Evolutionary conservation across 2,113 vertebrate species (phyloP), one percentile per base, ranked within the genome.

Genomic region (Myrmophylax atrothorax): DNA sequence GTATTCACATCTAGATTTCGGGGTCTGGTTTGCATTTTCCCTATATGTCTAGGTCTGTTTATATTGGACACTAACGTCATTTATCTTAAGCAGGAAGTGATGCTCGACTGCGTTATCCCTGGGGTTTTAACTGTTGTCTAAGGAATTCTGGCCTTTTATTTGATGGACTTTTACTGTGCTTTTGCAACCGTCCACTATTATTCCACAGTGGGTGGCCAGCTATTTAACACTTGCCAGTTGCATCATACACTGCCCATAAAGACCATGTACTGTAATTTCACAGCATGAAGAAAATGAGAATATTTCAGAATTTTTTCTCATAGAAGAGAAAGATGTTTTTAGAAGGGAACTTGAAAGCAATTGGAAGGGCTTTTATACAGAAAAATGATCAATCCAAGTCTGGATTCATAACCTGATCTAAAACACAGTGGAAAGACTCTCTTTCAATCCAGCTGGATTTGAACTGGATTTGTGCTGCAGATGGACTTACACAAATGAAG

Each of bases 81-180:
- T 96, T 93, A 70, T 97, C 96, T 96, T 91, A 95, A 96, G 89
- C 84, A 98, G 97, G 96, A 98, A 98, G 96, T 97, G 95, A 97
- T 97, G 66, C 93, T 96, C 59, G 96, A 97, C 96, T 98, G 96
- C 93, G 93, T 96, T 96, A 94, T 97, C 83, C 95, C 83, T 95
- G 90, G 91, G 96, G 94, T 97, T 96, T 97, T 94, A 91, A 93
- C 94, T 82, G 87, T 92, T 96, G 93, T 96, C 87, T 95, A 62
- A 96, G 90, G 96, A 97, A 97, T 97, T 93, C 90, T 96, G 87
- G 67, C 79, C 87, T 69, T 97, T 94, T 92, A 86, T 96, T 97
- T 89, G 81, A 96, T 96, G 74, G 86, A 95, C 81, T 95, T 97
- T 96, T 95, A 88, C 47, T 90, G 84, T 91, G 80, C 94, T 95